Base-by-base conservation (phyloP, 2,113 vertebrate species). In the Hydrochoerus hydrochaeris region DNA sequence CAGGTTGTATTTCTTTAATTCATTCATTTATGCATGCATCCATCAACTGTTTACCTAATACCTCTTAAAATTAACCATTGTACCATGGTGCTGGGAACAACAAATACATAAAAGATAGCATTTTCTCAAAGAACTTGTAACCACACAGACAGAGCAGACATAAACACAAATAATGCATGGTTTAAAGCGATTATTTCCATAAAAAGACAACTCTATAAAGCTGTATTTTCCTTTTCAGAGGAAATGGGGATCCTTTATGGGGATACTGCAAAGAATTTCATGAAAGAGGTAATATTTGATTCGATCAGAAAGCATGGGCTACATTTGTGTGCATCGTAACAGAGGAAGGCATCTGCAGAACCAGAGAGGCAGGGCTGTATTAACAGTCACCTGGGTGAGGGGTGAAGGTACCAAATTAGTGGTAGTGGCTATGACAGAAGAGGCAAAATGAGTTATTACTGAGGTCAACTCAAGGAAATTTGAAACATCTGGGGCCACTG, bases 1-100 rank as follows among this genome's bases (percentile, higher is more conserved):
- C n/a, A 32, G 46, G 8, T 52, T 57, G n/a, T 73, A 84, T 91
- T 96, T 87, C 7, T 84, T 88, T 67, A 19, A 84, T 32, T 58
- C 16, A n/a, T 78, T 52, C n/a, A 41, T 80, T 82, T 84, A 38
- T 60, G 46, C 41, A 78, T 44, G 86, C 26, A 89, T 6, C n/a
- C 44, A 52, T 94, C 46, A 94, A 65, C 60, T 85, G 17, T 95
- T 92, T 90, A 87, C 35, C 71, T 73, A 90, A 58, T 52, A 49
- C 4, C 35, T 85, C 28, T 63, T 38, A 89, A 24, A 52, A 44
- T 32, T 54, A 88, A 91, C 78, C 44, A 60, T 38, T 85, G 7
- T 65, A 57, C 46, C 22, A 78, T 77, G 12, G 30, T 82, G 14
- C 17, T 62, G 69, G 28, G 30, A 10, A 20, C 69, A 85, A 92